Base-by-base conservation (phyloP, 2,797 vertebrate species). In the Otus scops region DNA sequence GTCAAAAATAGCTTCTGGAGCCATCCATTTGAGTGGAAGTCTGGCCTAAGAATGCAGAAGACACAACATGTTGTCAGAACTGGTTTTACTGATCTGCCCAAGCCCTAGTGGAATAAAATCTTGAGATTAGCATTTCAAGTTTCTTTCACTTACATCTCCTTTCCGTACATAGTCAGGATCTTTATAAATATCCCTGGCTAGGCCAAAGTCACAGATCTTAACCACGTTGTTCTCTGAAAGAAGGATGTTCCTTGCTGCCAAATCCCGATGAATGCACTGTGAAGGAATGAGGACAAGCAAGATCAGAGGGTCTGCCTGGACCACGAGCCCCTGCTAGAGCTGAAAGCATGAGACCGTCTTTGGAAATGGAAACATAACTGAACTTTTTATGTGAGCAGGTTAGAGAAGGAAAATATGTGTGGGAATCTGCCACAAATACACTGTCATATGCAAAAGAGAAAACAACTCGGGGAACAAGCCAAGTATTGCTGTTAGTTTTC, bases 1-100 rank as follows among this genome's bases (percentile, higher is more conserved):
- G 98, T 99, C 99, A 92, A 99, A 99, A 96, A 99, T 99, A 82
- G 99, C 99, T 97, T 99, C 99, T 61, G 99, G 99, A 56, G 99
- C 99, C 99, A 99, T 99, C 99, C 99, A 99, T 95, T 99, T 99
- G 41, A 99, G 98, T 2, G 99, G 99, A 47, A 99, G 98, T 94
- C 99, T 97, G 80, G 99, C 99, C 99, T 99, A 86, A 79, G 60
- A 74, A 92, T 36, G 88, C 45, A 85, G 68, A 70, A 93, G 41
- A 92, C 69, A 90, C 21, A 23, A 34, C 0, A 20, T 1, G 2
- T 74, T 61, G 23, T 4, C 63, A 76, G 79, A 60, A 28, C 21
- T 54, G 60, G 22, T 73, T n/a, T 7, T 17, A 23, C 7, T n/a
- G 8, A 41, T 17, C 24, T 59, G 63, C 69, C 70, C 50, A 11